Base-by-base conservation (phyloP, 2,888 invertebrate species). In the Lottia gigantea region DNA sequence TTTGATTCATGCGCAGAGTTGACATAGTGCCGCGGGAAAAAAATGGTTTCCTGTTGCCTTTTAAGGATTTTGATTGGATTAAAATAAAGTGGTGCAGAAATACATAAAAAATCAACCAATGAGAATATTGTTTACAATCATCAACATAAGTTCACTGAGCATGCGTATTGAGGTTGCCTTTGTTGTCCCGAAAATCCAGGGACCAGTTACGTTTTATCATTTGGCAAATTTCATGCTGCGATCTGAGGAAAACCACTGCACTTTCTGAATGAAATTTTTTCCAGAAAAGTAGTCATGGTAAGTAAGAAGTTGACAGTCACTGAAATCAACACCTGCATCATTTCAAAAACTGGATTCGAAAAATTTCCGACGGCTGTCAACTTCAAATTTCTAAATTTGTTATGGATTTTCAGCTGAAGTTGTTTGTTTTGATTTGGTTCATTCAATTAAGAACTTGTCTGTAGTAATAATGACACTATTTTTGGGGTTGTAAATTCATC, bases 181-280 rank as follows among this genome's bases (percentile, higher is more conserved):
- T 81, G 78, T 80, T 81, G 76, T 78, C 78, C 75, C 75, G 67
- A 72, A 75, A 72, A 82, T 80, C 79, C 76, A 76, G 80, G 81
- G 76, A 75, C 79, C 80, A 68, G 23, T 19, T 23, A 55, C 55
- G 23, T 55, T 55, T 55, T 23, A 14, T 23, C 55, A 55, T 23
- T 55, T 55, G 23, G 55, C 23, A 12, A 23, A 23, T 55, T 55
- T 23, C 19, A 55, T 55, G 55, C 23, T 12, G 55, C 55, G 23
- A 55, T 55, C 55, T 23, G 55, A 23, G 55, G 23, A 14, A 55
- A 23, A 55, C 23, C 12, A 23, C 55, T 55, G 55, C 19, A 55
- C 19, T 23, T 14, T 19, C 19, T 55, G 55, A 55, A 55, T 55
- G 55, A 55, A 55, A 55, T 23, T 23, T 23, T 55, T 55, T 55